Conservation (phyloP, 1,140 invertebrate genomes). For the Lepidurus couesii region DNA sequence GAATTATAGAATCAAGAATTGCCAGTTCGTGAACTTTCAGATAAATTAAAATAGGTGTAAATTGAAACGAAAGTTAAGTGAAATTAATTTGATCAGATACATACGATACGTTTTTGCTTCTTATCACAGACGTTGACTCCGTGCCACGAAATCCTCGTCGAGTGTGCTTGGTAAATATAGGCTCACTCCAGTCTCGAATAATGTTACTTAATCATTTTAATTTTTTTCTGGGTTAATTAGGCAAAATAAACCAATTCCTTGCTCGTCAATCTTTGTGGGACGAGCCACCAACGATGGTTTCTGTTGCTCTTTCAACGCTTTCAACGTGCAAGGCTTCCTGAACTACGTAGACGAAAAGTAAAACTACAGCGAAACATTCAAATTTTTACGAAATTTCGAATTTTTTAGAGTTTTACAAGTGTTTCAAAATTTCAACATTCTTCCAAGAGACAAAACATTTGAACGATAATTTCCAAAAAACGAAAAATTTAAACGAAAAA, state of each 20-base stretch:
- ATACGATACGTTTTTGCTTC: background rate
- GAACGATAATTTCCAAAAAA: background rate
- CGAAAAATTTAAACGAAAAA: background rate
- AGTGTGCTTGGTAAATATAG: background rate
- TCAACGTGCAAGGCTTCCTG: background rate
- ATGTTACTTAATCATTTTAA: background rate
- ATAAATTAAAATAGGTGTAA: background rate
- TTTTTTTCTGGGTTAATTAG: background rate
- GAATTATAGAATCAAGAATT: too few relatives aligned
- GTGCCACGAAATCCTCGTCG: background rate
- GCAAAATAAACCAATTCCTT: background rate
- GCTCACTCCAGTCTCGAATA: background rate
- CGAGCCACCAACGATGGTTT: conserved; percentile 31
- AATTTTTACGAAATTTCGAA: too few relatives aligned
- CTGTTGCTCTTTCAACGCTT: conserved; percentile 34
- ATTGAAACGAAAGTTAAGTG: background rate
- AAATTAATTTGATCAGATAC: background rate
- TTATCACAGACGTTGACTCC: background rate
- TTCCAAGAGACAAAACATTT: background rate
- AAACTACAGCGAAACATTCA: too few relatives aligned
- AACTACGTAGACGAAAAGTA: background rate
- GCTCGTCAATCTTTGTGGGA: background rate
- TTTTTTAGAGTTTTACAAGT: background rate
- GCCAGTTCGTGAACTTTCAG: too few relatives aligned
- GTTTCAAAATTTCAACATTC: background rate